These are phyloP conservation scores for Poecilia wingei DNA, from an alignment of 2,797 vertebrate species.

Conservation along the genomic window DNA sequence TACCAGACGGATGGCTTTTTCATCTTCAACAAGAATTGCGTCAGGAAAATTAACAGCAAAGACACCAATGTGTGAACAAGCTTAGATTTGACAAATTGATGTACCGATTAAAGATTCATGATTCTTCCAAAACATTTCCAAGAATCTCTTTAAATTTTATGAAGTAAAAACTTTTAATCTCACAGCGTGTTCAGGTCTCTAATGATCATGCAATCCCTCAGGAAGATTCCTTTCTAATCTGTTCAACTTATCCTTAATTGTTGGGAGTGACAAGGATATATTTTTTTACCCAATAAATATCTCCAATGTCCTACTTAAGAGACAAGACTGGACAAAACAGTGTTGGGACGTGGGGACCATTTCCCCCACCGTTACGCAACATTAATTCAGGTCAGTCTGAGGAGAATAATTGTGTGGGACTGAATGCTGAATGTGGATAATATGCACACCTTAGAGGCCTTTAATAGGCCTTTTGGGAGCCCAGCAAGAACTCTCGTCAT, in stretches of 20 bases:
- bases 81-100: constrained; percentile 7
- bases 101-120: background rate
- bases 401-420: constrained; percentile 76
- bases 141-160: background rate
- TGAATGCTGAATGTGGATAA: constrained; percentile 81
- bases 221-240: constrained; percentile 29
- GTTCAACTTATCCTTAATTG: constrained; percentile 27
- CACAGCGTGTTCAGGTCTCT: background rate
- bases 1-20: background rate
- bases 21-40: background rate
- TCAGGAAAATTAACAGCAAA: background rate
- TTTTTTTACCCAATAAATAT: constrained; percentile 37
- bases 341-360: constrained; percentile 63
- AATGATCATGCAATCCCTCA: background rate
- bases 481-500: constrained; percentile 68
- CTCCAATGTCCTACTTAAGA: constrained; percentile 73
- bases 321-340: constrained; percentile 68
- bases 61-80: background rate
- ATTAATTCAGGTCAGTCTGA: constrained; percentile 81
- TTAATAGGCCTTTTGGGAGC: constrained; percentile 78
- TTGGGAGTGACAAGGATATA: constrained; percentile 29
- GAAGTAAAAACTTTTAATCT: background rate
- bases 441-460: constrained; percentile 77
- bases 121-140: background rate
- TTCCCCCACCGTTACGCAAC: constrained; percentile 52